These are phyloP conservation scores for Adineta ricciae DNA, from an alignment of 2,888 invertebrate genomes.

Conservation along the genomic window DNA sequence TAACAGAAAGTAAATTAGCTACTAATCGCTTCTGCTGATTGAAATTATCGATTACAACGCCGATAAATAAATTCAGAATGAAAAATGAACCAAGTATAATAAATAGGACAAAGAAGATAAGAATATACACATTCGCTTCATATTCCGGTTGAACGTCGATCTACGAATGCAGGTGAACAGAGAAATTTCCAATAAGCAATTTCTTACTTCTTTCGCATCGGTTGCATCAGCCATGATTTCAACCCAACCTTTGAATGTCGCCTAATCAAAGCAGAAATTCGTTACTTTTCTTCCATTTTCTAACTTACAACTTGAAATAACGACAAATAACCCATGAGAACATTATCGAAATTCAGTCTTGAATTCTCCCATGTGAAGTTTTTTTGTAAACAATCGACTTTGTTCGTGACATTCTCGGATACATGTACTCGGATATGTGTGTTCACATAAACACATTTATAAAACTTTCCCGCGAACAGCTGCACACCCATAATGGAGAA, in stretches of 20 bases:
- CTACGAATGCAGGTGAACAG: conserved; percentile 38
- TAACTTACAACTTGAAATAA: conserved; percentile 71
- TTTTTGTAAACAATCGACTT: conserved; percentile 60
- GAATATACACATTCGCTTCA: conserved; percentile 91
- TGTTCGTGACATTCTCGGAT: conserved; percentile 47
- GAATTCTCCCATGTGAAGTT: conserved; percentile 88
- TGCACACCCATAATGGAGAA: conserved; percentile 99
- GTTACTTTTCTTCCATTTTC: no score
- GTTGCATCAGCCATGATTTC: conserved; percentile 95
- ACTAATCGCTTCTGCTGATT: conserved; percentile 96
- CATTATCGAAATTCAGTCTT: conserved; percentile 94
- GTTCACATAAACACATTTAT: conserved; percentile 49
- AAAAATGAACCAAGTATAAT: conserved; percentile 99
- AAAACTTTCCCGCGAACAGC: conserved; percentile 90
- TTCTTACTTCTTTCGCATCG: conserved; percentile 75
- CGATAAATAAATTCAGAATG: conserved; percentile 96
- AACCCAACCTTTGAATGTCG: conserved; percentile 97
- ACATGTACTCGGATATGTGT: conserved; percentile 58
- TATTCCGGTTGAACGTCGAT: conserved; percentile 73
- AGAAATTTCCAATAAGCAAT: no score
- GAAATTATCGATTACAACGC: conserved; percentile 99
- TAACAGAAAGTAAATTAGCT: conserved; percentile 38
- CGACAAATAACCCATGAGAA: conserved; percentile 87
- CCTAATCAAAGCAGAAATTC: conserved; percentile 47
- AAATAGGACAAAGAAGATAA: conserved; percentile 96